A percentile compares a stretch with the other conserved stretches of the same genome.
phyloP scores from a whole-genome alignment of 2,113 vertebrate genomes.

The Pelecanus crispus region DNA sequence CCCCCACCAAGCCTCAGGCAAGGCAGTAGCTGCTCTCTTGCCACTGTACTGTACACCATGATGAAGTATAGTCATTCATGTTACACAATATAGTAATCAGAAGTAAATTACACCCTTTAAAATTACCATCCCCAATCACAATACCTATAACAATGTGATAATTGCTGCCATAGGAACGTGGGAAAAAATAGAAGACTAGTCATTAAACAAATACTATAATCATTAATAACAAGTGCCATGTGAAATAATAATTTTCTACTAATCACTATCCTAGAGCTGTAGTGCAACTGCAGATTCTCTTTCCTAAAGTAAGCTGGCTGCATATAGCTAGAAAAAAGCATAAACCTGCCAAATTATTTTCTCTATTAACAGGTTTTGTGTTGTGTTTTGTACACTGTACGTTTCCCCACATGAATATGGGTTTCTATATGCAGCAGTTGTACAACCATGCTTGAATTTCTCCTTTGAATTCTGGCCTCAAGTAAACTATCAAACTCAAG shows the following conservation, averaged over 20 bases:
- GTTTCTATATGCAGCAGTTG: neutral
- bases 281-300: neutral
- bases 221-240: constrained; percentile 32
- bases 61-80: constrained; percentile 4
- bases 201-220: constrained; percentile 15
- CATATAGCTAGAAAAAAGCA: neutral
- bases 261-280: neutral
- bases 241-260: constrained; percentile 16
- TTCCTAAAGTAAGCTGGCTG: neutral
- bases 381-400: neutral
- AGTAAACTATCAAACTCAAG: neutral
- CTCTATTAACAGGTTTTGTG: neutral
- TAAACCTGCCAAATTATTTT: neutral
- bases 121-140: neutral
- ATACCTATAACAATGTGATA: constrained; percentile 18
- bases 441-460: neutral
- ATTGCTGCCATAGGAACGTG: neutral
- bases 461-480: neutral
- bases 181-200: constrained; percentile 4
- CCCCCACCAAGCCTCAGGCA: neutral
- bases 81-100: constrained; percentile 51
- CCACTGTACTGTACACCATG: neutral
- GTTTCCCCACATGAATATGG: neutral
- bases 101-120: constrained; percentile 21
- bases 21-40: neutral